A percentile compares a stretch with the other conserved stretches of the same genome.
phyloP scores from a whole-genome alignment of 2,113 vertebrate species.

The Dasypus novemcinctus region DNA sequence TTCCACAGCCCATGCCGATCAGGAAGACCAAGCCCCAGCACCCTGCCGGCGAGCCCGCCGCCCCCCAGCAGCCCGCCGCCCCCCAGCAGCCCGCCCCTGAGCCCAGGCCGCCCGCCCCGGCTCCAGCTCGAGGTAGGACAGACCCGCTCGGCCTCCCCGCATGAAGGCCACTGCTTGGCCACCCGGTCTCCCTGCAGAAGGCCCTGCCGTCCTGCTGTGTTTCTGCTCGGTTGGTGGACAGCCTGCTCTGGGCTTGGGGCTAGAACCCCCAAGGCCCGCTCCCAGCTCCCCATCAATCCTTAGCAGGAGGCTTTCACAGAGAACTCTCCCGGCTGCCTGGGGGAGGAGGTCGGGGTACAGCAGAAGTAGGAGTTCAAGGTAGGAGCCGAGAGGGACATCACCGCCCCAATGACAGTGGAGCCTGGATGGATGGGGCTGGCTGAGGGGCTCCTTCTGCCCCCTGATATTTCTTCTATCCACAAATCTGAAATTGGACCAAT shows the following conservation, averaged over 20 bases:
- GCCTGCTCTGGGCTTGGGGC: neutral
- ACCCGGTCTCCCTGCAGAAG: neutral
- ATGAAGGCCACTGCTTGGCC: neutral
- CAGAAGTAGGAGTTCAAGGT: neutral
- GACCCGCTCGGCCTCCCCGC: neutral
- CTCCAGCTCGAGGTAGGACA: constrained; percentile 80
- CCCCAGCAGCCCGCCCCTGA: constrained; percentile 68
- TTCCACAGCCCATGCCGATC: constrained; percentile 89
- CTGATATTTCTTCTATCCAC: neutral
- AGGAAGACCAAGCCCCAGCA: constrained; percentile 81
- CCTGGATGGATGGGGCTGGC: neutral
- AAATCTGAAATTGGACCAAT: constrained; percentile 38
- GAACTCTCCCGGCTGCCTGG: neutral
- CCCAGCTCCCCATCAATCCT: neutral
- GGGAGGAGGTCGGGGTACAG: neutral
- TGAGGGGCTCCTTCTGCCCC: neutral
- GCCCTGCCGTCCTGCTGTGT: fast-evolving
- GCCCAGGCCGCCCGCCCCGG: constrained; percentile 68
- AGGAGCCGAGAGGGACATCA: neutral
- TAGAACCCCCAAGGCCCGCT: neutral
- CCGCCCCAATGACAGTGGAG: neutral
- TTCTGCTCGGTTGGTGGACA: neutral
- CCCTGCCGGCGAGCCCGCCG: constrained; percentile 33
- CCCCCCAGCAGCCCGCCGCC: neutral
- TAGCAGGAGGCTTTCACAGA: neutral